Base-by-base conservation (phyloP, 2,797 vertebrate species). In the Holocentrus rufus region DNA sequence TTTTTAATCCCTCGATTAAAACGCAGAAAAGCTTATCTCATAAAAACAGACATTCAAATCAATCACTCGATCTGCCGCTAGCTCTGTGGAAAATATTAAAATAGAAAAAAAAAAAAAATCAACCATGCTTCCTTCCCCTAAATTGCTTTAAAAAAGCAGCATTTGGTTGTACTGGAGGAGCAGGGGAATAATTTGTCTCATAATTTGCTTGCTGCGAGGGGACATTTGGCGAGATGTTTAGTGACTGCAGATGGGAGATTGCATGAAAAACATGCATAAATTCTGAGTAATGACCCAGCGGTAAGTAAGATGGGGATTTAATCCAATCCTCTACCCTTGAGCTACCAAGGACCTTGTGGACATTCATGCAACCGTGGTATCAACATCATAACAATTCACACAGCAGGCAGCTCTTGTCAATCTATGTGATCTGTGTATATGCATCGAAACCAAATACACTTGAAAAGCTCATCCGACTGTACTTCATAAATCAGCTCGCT, bases 1-100 rank as follows among this genome's bases (percentile, higher is more conserved):
- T 75, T 79, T 87, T 87, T 88, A 86, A 88, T 89, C 80, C 81
- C 54, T 66, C n/a, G 25, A 86, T 86, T 82, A 87, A 78, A 82
- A 82, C 63, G 31, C 58, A 67, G 47, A 70, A 64, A 76, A 56
- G 75, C 81, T 84, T 88, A 88, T 90, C 83, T 80, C 81, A 36
- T 50, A 68, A 73, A 85, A 87, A 77, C 83, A 84, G 77, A 67
- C 79, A 59, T 81, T 69, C 49, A 66, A 83, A 80, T 85, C 76
- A 68, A 74, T 80, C 74, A 74, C 50, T 80, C 22, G 7, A 84
- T 85, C 77, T 74, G 63, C 82, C 63, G 56, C 71, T 60, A 63
- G 80, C 65, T 68, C 65, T 31, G 27, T 47, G 49, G 55, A 56
- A 73, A 83, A 76, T 72, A 68, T 77, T 62, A 61, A 69, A 80